These are phyloP conservation scores for Pachymerium ferrugineum DNA, from an alignment of 2,888 invertebrate species.

Conservation along the genomic window DNA sequence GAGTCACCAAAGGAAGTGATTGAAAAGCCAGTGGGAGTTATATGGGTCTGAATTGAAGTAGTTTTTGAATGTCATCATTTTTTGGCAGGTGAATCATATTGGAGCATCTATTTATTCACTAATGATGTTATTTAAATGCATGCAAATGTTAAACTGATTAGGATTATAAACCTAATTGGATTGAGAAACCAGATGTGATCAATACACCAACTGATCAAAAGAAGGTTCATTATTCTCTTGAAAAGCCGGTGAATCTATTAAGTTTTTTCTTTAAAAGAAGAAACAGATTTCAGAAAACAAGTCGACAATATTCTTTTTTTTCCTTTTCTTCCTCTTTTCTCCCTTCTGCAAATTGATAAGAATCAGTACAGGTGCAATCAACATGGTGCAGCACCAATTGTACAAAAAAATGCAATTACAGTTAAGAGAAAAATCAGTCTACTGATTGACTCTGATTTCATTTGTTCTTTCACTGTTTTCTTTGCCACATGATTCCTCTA, in stretches of 20 bases:
- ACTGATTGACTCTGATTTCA: slow-evolving; percentile 25
- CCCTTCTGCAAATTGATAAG: slow-evolving; percentile 1
- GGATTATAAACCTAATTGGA: neutral
- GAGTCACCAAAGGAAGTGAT: too few species aligned
- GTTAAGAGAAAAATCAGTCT: neutral
- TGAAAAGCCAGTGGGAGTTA: too few species aligned
- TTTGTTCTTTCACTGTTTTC: neutral
- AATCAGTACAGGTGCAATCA: slow-evolving; percentile 27
- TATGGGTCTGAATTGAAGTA: too few species aligned
- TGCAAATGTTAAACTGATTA: slow-evolving; percentile 2
- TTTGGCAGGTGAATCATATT: too few species aligned
- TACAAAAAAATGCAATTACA: slow-evolving; percentile 20
- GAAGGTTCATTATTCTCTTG: neutral
- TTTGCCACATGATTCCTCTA: neutral
- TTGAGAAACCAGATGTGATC: slow-evolving; percentile 4
- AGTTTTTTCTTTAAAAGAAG: neutral
- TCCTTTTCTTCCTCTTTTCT: neutral
- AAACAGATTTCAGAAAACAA: neutral
- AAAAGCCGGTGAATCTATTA: neutral
- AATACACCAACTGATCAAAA: neutral
- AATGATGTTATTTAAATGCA: neutral
- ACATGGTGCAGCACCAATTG: neutral
- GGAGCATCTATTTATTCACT: neutral
- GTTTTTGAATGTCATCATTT: too few species aligned
- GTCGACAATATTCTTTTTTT: neutral